Percentiles rank a stretch among this genome's conserved stretches.
These are phyloP conservation scores for Carpatolechia fugitivella DNA, from an alignment of 2,888 invertebrate species.

Conservation along the genomic window DNA sequence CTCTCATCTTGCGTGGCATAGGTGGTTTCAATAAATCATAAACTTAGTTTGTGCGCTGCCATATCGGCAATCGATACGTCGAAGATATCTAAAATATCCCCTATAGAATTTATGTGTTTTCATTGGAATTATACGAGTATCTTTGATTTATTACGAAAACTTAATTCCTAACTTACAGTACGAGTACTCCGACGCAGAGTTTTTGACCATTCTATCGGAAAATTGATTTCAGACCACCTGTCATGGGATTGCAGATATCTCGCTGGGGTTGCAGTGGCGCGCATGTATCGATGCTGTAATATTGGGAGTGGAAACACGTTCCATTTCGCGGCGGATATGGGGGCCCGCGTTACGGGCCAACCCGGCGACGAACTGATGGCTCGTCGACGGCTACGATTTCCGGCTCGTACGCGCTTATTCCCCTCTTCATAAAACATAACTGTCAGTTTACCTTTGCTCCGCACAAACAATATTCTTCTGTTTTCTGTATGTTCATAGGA, in stretches of 20 bases:
- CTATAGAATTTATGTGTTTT: constrained; percentile 9
- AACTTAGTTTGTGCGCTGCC: constrained; percentile 40
- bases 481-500: constrained; percentile 19
- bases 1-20: constrained; percentile 1
- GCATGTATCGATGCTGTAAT: constrained; percentile 38
- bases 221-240: not conserved
- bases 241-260: not conserved
- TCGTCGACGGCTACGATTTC: constrained; percentile 66
- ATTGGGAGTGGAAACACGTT: constrained; percentile 65
- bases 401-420: constrained; percentile 48
- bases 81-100: constrained; percentile 20
- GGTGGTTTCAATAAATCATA: constrained; percentile 42
- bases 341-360: constrained; percentile 58
- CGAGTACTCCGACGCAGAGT: too few species aligned
- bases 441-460: constrained; percentile 33
- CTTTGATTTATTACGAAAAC: not conserved
- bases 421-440: constrained; percentile 45
- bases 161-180: too few species aligned
- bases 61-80: constrained; percentile 40
- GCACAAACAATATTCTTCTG: constrained; percentile 30
- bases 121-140: constrained; percentile 8
- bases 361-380: constrained; percentile 59
- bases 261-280: constrained; percentile 17
- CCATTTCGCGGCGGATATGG: constrained; percentile 70
- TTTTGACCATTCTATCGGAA: not conserved